Percentiles rank a stretch among this genome's conserved stretches.
phyloP scores from a whole-genome alignment of 2,888 invertebrate genomes.

The Hypena proboscidalis region DNA sequence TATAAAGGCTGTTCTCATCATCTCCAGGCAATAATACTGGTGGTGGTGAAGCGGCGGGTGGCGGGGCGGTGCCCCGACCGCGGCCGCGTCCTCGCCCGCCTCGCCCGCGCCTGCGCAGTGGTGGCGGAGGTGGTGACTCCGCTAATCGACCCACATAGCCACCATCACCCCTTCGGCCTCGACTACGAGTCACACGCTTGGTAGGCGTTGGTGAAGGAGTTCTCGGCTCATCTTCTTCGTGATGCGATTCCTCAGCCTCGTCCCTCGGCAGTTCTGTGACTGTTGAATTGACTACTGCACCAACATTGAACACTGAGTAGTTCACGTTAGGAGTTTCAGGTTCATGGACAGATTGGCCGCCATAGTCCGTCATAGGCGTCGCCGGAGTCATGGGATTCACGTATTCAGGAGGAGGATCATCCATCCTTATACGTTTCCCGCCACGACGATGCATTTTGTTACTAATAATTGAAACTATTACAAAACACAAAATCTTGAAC shows the following conservation, averaged over 20 bases:
- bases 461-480: constrained; percentile 10
- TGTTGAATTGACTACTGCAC: constrained; percentile 66
- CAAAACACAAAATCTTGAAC: constrained; percentile 4
- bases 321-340: constrained; percentile 76
- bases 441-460: constrained; percentile 91
- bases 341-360: constrained; percentile 81
- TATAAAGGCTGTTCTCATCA: constrained; percentile 94
- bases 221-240: constrained; percentile 73
- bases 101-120: constrained; percentile 68
- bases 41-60: constrained; percentile 81
- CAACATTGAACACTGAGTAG: constrained; percentile 73
- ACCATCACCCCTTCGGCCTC: constrained; percentile 82
- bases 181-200: constrained; percentile 88
- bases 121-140: constrained; percentile 79
- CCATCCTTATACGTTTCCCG: constrained; percentile 96
- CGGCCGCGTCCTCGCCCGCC: constrained; percentile 73
- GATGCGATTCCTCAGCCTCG: constrained; percentile 65
- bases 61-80: constrained; percentile 75
- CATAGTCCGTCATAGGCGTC: constrained; percentile 84
- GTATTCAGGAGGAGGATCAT: constrained; percentile 95
- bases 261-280: constrained; percentile 65
- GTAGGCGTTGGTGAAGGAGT: constrained; percentile 85
- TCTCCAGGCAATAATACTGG: constrained; percentile 85
- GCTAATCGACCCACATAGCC: constrained; percentile 78
- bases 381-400: constrained; percentile 88